Percentiles rank a stretch among this genome's conserved stretches.
phyloP scores from a whole-genome alignment of 2,797 vertebrate species.

The Geotrypetes seraphini region DNA sequence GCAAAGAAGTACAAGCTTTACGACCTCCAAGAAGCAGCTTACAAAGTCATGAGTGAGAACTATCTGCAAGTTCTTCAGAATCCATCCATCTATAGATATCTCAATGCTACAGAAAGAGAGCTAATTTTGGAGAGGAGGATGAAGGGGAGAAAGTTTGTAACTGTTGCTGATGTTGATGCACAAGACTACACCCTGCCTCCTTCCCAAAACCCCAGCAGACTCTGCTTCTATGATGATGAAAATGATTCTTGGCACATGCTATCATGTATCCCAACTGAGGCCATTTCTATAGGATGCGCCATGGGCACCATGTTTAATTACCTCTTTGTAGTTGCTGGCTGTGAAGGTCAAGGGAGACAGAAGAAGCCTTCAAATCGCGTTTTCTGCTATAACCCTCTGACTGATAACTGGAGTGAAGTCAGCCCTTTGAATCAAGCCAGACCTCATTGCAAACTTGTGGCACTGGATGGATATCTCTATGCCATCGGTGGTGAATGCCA shows the following conservation, averaged over 20 bases:
- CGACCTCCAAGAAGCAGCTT: slow-evolving; percentile 56
- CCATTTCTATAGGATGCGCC: slow-evolving; percentile 68
- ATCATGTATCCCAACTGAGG: slow-evolving; percentile 65
- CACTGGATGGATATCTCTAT: slow-evolving; percentile 76
- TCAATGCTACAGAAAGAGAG: slow-evolving; percentile 72
- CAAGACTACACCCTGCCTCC: slow-evolving; percentile 26
- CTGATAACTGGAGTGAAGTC: slow-evolving; percentile 79
- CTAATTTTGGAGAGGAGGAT: slow-evolving; percentile 61
- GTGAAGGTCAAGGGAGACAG: slow-evolving; percentile 43
- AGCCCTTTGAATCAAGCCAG: slow-evolving; percentile 79
- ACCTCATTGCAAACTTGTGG: slow-evolving; percentile 79
- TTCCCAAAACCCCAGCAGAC: slow-evolving; percentile 33
- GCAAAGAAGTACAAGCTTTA: slow-evolving; percentile 69
- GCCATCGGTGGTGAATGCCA: slow-evolving; percentile 90
- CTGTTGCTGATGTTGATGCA: slow-evolving; percentile 67
- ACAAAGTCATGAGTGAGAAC: slow-evolving; percentile 83
- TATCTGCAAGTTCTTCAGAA: slow-evolving; percentile 79
- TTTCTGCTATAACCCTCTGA: slow-evolving; percentile 87
- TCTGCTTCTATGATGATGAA: slow-evolving; percentile 74
- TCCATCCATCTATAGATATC: slow-evolving; percentile 58
- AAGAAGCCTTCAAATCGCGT: slow-evolving; percentile 69
- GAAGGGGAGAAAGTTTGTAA: slow-evolving; percentile 54
- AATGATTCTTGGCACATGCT: slow-evolving; percentile 65
- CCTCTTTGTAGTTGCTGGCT: slow-evolving; percentile 78
- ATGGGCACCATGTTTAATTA: slow-evolving; percentile 89